phyloP scores from a whole-genome alignment of 2,797 vertebrate species.

The Falco peregrinus region DNA sequence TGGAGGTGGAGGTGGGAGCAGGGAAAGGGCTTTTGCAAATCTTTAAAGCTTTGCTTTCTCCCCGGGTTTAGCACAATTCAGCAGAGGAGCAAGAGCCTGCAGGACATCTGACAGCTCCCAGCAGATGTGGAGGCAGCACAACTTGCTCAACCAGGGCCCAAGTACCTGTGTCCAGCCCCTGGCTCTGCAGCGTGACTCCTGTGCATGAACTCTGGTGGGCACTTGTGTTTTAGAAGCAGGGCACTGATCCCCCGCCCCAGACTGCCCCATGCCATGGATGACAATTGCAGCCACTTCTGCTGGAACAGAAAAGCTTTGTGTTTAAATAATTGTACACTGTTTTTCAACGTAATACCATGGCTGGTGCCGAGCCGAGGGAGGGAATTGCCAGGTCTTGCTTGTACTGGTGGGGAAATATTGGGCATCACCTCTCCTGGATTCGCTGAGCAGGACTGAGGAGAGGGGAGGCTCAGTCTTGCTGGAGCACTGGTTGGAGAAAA shows the following conservation, averaged over 20 bases:
- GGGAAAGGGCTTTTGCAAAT: not conserved
- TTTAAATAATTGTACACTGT: not conserved
- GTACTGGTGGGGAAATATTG: not conserved
- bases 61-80: not conserved
- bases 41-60: not conserved
- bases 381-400: not conserved
- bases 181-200: not conserved
- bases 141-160: not conserved
- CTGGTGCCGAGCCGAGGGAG: not conserved
- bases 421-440: not conserved
- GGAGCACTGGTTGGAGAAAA: not conserved
- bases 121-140: fast-evolving
- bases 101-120: not conserved
- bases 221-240: not conserved
- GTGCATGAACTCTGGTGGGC: not conserved
- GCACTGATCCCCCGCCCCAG: not conserved
- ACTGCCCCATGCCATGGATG: not conserved
- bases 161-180: not conserved
- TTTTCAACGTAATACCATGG: not conserved
- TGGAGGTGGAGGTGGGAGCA: not conserved
- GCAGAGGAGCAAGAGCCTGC: not conserved
- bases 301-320: not conserved
- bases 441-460: not conserved
- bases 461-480: fast-evolving
- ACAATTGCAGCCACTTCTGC: not conserved